Evolutionary conservation across 2,888 invertebrate genomes (phyloP).

Genomic region (Leucozona laternaria): DNA sequence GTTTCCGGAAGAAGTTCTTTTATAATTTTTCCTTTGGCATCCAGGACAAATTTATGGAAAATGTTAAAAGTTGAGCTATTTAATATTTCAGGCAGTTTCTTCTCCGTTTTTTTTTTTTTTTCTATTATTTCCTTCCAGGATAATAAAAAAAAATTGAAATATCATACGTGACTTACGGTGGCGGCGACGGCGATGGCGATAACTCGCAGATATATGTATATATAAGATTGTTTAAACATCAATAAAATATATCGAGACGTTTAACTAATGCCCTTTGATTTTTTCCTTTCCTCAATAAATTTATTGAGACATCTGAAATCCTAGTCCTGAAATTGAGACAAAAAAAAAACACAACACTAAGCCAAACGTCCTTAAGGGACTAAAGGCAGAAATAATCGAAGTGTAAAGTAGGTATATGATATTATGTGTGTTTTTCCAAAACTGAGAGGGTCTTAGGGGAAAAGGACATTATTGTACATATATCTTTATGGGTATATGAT

Average conservation of each 20-base stretch:
- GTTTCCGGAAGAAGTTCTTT: background rate
- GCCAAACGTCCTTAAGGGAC: too few relatives aligned
- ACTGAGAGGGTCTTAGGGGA: background rate
- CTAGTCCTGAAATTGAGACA: background rate
- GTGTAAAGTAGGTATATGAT: background rate
- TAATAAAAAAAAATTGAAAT: background rate
- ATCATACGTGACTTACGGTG: constrained; percentile 1
- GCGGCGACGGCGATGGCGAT: background rate
- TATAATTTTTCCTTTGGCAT: background rate
- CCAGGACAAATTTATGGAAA: constrained; percentile 8
- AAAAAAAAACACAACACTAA: background rate
- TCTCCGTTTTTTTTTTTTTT: background rate
- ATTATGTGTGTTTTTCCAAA: background rate
- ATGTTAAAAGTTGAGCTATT: constrained; percentile 19
- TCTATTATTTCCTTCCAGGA: background rate
- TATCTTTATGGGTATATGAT: background rate
- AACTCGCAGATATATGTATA: background rate
- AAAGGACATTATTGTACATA: background rate
- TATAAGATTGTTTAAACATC: background rate
- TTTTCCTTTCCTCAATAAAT: background rate
- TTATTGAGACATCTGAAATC: background rate
- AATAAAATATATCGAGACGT: constrained; percentile 17
- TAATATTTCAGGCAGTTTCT: constrained; percentile 27
- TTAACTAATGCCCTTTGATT: background rate
- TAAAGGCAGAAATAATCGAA: background rate